These are phyloP conservation scores for Lordiphosa stackelbergi DNA, from an alignment of 1,140 invertebrate species.

Conservation along the genomic window DNA sequence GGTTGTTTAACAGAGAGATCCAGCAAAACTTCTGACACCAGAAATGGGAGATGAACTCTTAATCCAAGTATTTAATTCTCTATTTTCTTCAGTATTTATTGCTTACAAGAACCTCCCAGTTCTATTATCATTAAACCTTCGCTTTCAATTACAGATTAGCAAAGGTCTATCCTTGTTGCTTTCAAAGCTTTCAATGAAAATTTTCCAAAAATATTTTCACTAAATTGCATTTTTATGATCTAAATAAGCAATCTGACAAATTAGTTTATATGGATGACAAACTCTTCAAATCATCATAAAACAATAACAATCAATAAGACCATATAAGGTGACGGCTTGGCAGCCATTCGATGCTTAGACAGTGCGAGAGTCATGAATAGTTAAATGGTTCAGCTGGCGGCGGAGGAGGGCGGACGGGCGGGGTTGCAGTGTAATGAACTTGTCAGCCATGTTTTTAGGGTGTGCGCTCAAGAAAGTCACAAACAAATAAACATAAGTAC, in stretches of 20 bases:
- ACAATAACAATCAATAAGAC: conserved; percentile 43
- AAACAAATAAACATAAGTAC: conserved; percentile 27
- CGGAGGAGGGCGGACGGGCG: conserved; percentile 16
- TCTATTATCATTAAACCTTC: no score
- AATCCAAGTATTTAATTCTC: no score
- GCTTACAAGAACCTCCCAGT: no score
- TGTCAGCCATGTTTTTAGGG: conserved; percentile 68
- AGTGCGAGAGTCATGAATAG: neutral
- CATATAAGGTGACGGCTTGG: conserved; percentile 25
- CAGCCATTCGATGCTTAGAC: conserved; percentile 6
- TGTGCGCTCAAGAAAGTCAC: conserved; percentile 64
- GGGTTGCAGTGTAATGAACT: conserved; percentile 63
- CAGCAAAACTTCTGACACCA: no score
- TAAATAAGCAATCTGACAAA: conserved; percentile 3
- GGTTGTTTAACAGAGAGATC: no score
- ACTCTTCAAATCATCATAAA: conserved; percentile 15
- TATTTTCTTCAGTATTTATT: no score
- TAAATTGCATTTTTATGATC: conserved; percentile 2
- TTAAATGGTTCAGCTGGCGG: no score
- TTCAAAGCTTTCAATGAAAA: no score
- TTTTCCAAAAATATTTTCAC: no score
- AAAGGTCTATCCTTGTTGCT: no score
- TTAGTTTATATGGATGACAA: conserved; percentile 12
- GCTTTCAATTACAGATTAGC: no score
- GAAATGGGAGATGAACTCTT: no score